Base-by-base conservation (phyloP, 2,113 vertebrate genomes). In the Clarias gariepinus region DNA sequence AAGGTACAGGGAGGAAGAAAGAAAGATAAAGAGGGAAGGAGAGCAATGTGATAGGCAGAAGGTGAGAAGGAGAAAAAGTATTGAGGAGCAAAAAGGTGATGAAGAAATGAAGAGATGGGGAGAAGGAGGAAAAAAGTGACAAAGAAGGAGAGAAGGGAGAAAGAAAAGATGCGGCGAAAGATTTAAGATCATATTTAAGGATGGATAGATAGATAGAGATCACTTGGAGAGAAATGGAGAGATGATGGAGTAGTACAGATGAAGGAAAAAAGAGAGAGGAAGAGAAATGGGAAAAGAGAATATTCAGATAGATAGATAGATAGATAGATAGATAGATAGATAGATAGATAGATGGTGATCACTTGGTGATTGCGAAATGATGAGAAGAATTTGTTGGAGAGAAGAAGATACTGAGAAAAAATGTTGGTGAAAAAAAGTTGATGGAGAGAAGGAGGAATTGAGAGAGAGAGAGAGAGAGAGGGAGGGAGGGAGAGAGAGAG, bases 291-390 rank as follows among this genome's bases (percentile, higher is more conserved):
- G 33, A 81, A 53, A 77, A 6, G 7, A n/a, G n/a, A n/a, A n/a
- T n/a, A n/a, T n/a, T n/a, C 7, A 41, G 41, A 77, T 28, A 25
- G 57, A 76, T 23, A 53, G 23, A 11, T 4, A 83, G 69, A 64
- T 28, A 52, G 74, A 83, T n/a, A 84, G 82, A 77, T 28, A 25
- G 57, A 76, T 23, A 53, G 25, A 12, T 4, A 78, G 69, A 66
- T 28, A 52, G 74, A 84, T 28, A 73, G 88, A 88, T 33, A 66
- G 81, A 47, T 47, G 47, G 47, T 47, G 47, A 47, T 47, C 47
- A 47, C 47, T 8, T 47, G 6, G 47, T 47, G 6, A 47, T 47
- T 47, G 47, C 7, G 6, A 47, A 47, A 47, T 8, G 47, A 7
- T 47, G 47, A 47, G 47, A 47, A 47, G 7, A 7, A 66, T 6